Evolutionary conservation across 2,888 invertebrate species (phyloP).

Genomic region (Apamea epomidion): DNA sequence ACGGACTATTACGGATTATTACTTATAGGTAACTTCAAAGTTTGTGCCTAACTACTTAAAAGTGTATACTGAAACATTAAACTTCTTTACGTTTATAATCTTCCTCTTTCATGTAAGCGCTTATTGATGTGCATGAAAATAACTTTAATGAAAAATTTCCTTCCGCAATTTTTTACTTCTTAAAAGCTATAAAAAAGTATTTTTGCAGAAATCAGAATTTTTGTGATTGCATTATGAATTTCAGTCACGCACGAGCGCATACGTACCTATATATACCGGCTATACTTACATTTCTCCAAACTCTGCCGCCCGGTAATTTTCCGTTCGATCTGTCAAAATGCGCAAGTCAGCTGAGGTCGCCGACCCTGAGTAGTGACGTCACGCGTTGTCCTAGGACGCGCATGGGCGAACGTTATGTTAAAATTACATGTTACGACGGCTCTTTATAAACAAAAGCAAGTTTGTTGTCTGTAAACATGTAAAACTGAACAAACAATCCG

Average conservation of each 20-base stretch:
- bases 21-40: neutral
- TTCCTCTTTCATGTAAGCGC: neutral
- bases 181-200: slow-evolving; percentile 20
- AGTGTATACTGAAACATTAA: neutral
- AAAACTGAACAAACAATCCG: slow-evolving; percentile 18
- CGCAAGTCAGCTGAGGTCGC: slow-evolving; percentile 67
- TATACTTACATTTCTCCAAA: slow-evolving; percentile 37
- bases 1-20: no score
- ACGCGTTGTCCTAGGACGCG: slow-evolving; percentile 67
- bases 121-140: neutral
- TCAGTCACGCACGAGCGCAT: slow-evolving; percentile 41
- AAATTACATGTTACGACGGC: slow-evolving; percentile 47
- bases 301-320: slow-evolving; percentile 63
- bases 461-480: slow-evolving; percentile 34
- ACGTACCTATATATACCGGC: neutral
- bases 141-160: slow-evolving; percentile 8
- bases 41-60: neutral
- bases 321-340: slow-evolving; percentile 68
- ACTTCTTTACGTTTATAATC: no score
- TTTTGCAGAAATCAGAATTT: slow-evolving; percentile 15
- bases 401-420: slow-evolving; percentile 32
- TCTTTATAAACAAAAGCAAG: slow-evolving; percentile 44
- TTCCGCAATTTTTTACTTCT: neutral
- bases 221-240: slow-evolving; percentile 45
- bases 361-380: slow-evolving; percentile 66